Conservation (phyloP, 2,888 invertebrate species). For the Drosophila colorata region DNA sequence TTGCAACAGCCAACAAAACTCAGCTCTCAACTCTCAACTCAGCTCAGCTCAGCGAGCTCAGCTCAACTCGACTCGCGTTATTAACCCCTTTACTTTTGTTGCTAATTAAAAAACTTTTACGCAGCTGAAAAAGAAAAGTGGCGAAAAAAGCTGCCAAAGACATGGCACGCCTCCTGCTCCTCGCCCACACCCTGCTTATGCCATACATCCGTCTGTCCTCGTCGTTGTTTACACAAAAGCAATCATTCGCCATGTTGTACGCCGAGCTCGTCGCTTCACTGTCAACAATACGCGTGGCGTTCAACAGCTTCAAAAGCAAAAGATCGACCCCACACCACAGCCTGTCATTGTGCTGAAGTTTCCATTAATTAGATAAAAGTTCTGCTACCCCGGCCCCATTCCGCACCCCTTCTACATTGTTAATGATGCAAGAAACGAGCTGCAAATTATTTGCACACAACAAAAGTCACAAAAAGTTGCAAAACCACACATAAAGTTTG, state of each 20-base stretch:
- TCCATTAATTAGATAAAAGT: constrained; percentile 85
- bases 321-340: constrained; percentile 41
- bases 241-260: constrained; percentile 80
- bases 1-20: constrained; percentile 61
- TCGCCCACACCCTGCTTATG: neutral
- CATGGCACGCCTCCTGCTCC: constrained; percentile 36
- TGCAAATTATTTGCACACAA: constrained; percentile 79
- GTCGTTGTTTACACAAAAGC: constrained; percentile 81
- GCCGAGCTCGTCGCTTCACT: constrained; percentile 64
- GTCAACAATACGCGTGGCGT: constrained; percentile 69
- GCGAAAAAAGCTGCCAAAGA: constrained; percentile 62
- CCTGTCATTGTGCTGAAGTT: constrained; percentile 84
- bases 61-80: constrained; percentile 53
- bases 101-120: constrained; percentile 83
- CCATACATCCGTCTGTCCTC: constrained; percentile 19
- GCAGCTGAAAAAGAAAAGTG: constrained; percentile 53
- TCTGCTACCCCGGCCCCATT: constrained; percentile 47
- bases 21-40: constrained; percentile 40
- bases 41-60: constrained; percentile 18
- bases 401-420: constrained; percentile 64
- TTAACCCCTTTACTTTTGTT: constrained; percentile 81
- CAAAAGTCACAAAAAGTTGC: constrained; percentile 71
- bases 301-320: constrained; percentile 52
- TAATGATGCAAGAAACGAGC: constrained; percentile 81
- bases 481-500: constrained; percentile 41